Evolutionary conservation across 2,888 invertebrate species (phyloP), one percentile per base, ranked within the genome.

Genomic region (Seira sanloemensis): DNA sequence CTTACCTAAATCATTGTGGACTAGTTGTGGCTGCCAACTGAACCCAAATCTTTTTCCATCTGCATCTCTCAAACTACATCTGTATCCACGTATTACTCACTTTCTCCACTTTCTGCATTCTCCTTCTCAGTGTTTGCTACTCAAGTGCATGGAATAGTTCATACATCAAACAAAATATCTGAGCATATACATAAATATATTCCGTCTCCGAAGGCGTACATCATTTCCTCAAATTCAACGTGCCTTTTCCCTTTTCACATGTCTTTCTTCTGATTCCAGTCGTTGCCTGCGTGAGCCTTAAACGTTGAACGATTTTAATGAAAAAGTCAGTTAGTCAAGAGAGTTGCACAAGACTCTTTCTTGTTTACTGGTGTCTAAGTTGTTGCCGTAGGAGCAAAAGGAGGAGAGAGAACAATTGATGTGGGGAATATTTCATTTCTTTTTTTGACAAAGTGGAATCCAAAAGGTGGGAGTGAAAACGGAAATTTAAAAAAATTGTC

Each of bases 1-100:
- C 73, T 84, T 84, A 54, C 73, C 85, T 88, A 88, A 88, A 88
- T 88, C 87, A 87, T 86, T 87, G 85, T 87, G 86, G 88, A 85
- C 87, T 85, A 84, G 84, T 87, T 87, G 83, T 78, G 82, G 85
- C 83, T 79, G 80, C 79, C 72, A 81, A 78, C 80, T 74, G 74
- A 80, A 80, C 73, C 72, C 62, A 71, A 80, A 74, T 65, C 37
- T 54, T 79, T 58, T 24, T 37, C 37, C 37, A 9, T 37, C 37
- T 37, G 37, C 12, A 37, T 9, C 37, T 5, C n/a, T n/a, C n/a
- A n/a, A n/a, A n/a, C n/a, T n/a, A n/a, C n/a, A n/a, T n/a, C n/a
- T n/a, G n/a, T n/a, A n/a, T n/a, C n/a, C n/a, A n/a, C n/a, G n/a
- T n/a, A 5, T 37, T 37, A 12, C 12, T 37, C 37, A 37, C 37